Percentiles rank a stretch among this genome's conserved stretches.
Evolutionary conservation across 2,797 vertebrate genomes (phyloP).

Genomic region (Pelodytes ibericus): DNA sequence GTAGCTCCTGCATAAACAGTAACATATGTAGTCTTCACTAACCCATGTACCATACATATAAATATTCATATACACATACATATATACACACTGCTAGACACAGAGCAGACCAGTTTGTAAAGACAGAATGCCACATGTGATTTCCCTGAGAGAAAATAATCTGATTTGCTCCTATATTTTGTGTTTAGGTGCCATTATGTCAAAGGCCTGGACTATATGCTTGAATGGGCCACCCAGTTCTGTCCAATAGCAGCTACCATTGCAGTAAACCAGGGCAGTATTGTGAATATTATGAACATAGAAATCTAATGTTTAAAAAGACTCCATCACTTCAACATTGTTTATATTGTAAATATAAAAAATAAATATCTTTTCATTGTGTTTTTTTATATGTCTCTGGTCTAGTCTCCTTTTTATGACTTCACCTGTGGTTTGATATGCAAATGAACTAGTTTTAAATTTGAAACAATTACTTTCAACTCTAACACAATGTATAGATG

Average conservation of each 20-base stretch:
- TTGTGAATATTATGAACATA: no score
- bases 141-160: not conserved
- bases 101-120: not conserved
- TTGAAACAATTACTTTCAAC: no score
- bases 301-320: no score
- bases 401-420: no score
- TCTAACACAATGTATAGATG: no score
- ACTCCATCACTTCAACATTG: no score
- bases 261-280: not conserved
- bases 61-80: not conserved
- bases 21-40: constrained; percentile 4
- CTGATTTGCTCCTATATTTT: not conserved
- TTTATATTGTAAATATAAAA: no score
- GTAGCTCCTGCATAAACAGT: constrained; percentile 4
- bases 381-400: no score
- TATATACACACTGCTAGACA: constrained; percentile 2
- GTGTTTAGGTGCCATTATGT: not conserved
- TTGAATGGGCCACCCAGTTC: not conserved
- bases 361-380: no score
- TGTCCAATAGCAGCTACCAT: not conserved
- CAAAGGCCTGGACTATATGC: not conserved
- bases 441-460: no score
- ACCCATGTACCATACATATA: not conserved
- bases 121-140: not conserved
- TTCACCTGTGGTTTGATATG: no score